Evolutionary conservation across 2,113 vertebrate species (phyloP).

Genomic region (Rhea americana): DNA sequence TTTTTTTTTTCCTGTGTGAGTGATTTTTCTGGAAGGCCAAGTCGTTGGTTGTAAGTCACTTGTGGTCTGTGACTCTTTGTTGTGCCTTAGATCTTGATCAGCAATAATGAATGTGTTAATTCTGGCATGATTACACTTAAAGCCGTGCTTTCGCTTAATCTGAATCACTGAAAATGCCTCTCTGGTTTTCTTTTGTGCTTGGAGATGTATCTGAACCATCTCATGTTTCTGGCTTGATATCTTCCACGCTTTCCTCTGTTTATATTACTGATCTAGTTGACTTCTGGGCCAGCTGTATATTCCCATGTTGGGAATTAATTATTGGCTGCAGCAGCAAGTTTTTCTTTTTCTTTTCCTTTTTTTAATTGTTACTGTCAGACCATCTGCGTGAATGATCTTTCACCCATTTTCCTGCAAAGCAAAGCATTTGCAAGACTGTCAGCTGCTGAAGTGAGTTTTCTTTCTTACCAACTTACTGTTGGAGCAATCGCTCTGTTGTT

Average conservation of each 20-base stretch:
- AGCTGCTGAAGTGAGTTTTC: not conserved
- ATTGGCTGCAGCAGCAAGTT: not conserved
- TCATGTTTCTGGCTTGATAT: not conserved
- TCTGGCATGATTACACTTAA: not conserved
- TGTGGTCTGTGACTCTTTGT: not conserved
- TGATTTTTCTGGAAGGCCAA: not conserved
- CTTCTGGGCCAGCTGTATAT: accelerated
- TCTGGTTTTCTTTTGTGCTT: not conserved
- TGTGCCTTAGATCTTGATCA: not conserved
- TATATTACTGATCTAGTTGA: not conserved
- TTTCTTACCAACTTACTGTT: not conserved
- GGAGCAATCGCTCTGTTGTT: slow-evolving; percentile 1
- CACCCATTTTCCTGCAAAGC: not conserved
- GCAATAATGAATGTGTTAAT: not conserved
- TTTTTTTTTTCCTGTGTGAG: not conserved
- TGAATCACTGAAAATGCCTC: not conserved
- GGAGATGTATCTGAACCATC: not conserved
- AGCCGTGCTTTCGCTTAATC: not conserved
- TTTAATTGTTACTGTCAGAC: not conserved
- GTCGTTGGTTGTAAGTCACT: not conserved
- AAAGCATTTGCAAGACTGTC: not conserved
- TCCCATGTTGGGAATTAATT: not conserved
- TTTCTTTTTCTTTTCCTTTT: not conserved
- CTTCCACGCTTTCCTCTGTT: not conserved
- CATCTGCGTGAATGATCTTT: slow-evolving; percentile 3